Evolutionary conservation across 2,113 vertebrate species (phyloP), one percentile per base, ranked within the genome.

Genomic region (Notechis scutatus): DNA sequence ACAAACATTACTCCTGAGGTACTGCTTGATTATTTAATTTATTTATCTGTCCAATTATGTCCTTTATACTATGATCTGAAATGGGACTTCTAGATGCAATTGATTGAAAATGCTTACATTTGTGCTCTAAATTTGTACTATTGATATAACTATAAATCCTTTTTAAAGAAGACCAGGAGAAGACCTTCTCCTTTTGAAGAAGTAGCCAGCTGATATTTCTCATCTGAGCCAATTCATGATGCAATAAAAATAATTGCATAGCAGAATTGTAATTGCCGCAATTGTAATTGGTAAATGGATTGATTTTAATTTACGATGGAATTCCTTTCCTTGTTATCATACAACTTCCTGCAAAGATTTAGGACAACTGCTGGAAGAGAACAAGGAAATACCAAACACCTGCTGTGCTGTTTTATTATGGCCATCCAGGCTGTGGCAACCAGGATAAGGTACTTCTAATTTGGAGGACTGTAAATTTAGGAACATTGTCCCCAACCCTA

Each of bases 391-490:
- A 81, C 15, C 34, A 20, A 74, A 74, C 14, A 34, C 14, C 64
- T 69, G n/a, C 64, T 74, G 5, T 74, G 14, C 5, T 18, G 5
- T 6, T 39, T 81, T 81, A 39, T 39, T 15, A 39, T 20, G 15
- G 69, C 14, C 34, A 81, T 39, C n/a, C 15, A 81, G 14, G 64
- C 5, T 74, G 64, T 74, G 5, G n/a, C 64, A 74, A 6, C 2
- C n/a, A 74, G 5, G 14, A 18, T 34, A 74, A 81, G 34, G 74
- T 42, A 81, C 7, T 39, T 15, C 34, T 81, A 81, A 81, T 89
- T 96, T 93, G 85, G 93, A 39, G 29, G 81, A 50, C 96, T 91
- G 34, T 55, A 69, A 89, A 96, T 95, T 95, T 94, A 96, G 95
- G 93, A 95, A 55, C 93, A n/a, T 81, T 95, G 95, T 94, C 23